Evolutionary conservation across 2,888 invertebrate species (phyloP), one percentile per base, ranked within the genome.

Genomic region (Cyclophora albipunctata): DNA sequence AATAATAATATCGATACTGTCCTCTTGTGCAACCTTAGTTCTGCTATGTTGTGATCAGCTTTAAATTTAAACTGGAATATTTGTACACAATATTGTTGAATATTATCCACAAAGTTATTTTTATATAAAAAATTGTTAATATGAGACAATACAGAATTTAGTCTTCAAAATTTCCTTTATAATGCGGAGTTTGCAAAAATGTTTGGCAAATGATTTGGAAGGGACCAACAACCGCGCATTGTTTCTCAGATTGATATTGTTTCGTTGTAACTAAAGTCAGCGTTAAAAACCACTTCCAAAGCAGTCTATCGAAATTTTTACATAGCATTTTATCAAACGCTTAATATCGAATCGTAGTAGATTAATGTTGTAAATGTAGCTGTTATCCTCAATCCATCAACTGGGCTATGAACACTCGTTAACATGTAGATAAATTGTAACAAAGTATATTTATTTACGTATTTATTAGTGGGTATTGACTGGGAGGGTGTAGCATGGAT

Each of bases 11-110:
- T 75, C 71, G 75, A 82, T 83, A 83, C 84, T 85, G 83, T 86
- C 83, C 82, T 81, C 75, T 74, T 78, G 78, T 82, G 85, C 79
- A 81, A 87, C 78, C 82, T 87, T 75, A 78, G 82, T 86, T 88
- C 78, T 80, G 83, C 84, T 86, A 84, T 65, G 80, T 88, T 85
- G 86, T 87, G 83, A 86, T 79, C 84, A 82, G 84, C 85, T 85
- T 87, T 85, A 85, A 84, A 80, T 81, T 78, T 67, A 66, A 83
- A 85, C 84, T 83, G 78, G 74, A 84, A 70, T 84, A 80, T 81
- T 83, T 84, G 78, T 84, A 84, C 80, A 84, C 78, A 69, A 74
- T 78, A 79, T 78, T 76, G 71, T 77, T 80, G 74, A 84, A 63
- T 73, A 80, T 78, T 80, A 69, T 73, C 74, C 78, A 79, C 72